Evolutionary conservation across 35 echinoderm and acorn worm species (phyloP).

Genomic region (Apostichopus japonicus): DNA sequence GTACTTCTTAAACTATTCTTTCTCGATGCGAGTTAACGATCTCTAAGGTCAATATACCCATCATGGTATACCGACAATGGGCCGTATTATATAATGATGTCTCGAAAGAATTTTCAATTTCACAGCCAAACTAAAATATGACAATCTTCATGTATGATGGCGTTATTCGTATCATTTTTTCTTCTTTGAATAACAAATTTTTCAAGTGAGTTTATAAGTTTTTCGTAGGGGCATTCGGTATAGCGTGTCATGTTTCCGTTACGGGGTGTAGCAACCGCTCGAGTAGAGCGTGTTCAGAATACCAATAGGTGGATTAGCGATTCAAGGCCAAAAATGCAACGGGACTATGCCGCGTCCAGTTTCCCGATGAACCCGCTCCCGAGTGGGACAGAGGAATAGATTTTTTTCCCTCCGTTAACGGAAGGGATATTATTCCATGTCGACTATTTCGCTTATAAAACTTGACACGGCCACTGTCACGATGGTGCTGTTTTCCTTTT

Average conservation of each 20-base stretch:
- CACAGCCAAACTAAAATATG: constrained; percentile 18
- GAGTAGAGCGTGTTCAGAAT: constrained; percentile 38
- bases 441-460: not conserved
- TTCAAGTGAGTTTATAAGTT: constrained; percentile 43
- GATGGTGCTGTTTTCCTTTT: not conserved
- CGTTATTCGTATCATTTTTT: constrained; percentile 43
- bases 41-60: constrained; percentile 1
- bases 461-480: not conserved
- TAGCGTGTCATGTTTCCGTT: constrained; percentile 45
- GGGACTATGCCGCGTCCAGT: constrained; percentile 22
- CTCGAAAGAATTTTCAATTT: not conserved
- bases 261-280: constrained; percentile 20
- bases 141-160: constrained; percentile 25
- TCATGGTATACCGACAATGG: not conserved
- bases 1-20: not conserved
- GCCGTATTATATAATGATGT: not conserved
- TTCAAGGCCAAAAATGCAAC: constrained; percentile 39
- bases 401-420: not conserved
- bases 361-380: constrained; percentile 29
- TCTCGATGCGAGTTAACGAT: not conserved
- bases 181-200: constrained; percentile 52
- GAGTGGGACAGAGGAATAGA: constrained; percentile 14
- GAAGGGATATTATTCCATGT: constrained; percentile 33
- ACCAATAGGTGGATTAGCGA: constrained; percentile 20
- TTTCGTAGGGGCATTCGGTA: constrained; percentile 15